Evolutionary conservation across 2,888 invertebrate species (phyloP).

Genomic region (Gerris lacustris): DNA sequence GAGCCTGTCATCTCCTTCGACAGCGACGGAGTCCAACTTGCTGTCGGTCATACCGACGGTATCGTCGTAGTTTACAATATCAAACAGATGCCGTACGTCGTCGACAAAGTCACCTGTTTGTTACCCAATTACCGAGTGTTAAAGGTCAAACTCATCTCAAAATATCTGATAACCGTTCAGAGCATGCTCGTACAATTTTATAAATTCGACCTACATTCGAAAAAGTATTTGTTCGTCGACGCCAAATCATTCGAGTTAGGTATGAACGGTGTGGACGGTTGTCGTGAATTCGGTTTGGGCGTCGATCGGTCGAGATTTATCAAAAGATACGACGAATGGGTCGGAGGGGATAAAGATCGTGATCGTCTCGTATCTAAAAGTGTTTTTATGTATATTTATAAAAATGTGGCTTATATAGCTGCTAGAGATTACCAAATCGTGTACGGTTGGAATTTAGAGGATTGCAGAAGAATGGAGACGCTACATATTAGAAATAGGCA

Average conservation of each 20-base stretch:
- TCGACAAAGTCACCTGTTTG: neutral
- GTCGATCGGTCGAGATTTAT: neutral
- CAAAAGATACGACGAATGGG: neutral
- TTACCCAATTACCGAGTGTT: neutral
- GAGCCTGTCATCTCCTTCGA: neutral
- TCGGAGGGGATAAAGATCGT: neutral
- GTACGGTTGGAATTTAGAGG: slow-evolving; percentile 20
- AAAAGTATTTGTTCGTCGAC: slow-evolving; percentile 16
- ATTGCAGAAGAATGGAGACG: slow-evolving; percentile 21
- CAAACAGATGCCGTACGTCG: neutral
- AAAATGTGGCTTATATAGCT: slow-evolving; percentile 17
- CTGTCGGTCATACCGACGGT: neutral
- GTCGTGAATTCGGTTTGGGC: neutral
- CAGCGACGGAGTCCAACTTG: neutral
- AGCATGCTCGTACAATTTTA: slow-evolving; percentile 23
- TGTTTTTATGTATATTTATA: slow-evolving; percentile 9
- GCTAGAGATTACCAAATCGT: slow-evolving; percentile 22
- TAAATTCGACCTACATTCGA: slow-evolving; percentile 1
- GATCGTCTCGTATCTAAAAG: neutral
- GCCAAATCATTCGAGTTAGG: slow-evolving; percentile 24
- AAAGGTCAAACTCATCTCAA: slow-evolving; percentile 11
- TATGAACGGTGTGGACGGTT: slow-evolving; percentile 15
- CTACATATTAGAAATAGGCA: slow-evolving; percentile 22
- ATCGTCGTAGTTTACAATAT: neutral
- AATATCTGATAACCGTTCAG: slow-evolving; percentile 18